Evolutionary conservation across 2,888 invertebrate genomes (phyloP), one percentile per base, ranked within the genome.

Genomic region (Idaea biselata): DNA sequence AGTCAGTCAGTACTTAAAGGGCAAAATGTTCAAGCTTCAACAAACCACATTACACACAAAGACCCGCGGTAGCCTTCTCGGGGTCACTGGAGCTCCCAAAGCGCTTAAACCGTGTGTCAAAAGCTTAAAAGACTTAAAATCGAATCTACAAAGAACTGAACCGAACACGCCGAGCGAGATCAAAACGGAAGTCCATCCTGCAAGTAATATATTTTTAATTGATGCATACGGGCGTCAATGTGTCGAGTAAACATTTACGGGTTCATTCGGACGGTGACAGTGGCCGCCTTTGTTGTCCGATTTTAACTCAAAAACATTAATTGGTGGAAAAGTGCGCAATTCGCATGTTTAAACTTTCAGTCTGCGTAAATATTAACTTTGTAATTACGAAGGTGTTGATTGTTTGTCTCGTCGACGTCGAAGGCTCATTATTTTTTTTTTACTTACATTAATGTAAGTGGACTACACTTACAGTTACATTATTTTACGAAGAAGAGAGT

Each of bases 191-290:
- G 84, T 83, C 79, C 81, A 75, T 76, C 77, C 81, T 70, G 80
- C 81, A 83, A 85, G 86, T 87, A 86, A 87, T 89, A 89, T 86
- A 89, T 89, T 88, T 90, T 91, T 89, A 91, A 91, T 91, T 88
- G 89, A 87, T 88, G 89, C 87, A 86, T 83, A 82, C 85, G 80
- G 76, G 79, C 76, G 72, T 80, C 85, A 79, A 87, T 84, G 87
- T 86, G 88, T 88, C 82, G 85, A 77, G 86, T 83, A 90, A 91
- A 91, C 87, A 91, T 89, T 89, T 84, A 84, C 86, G 78, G 79
- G 80, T 84, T 84, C 79, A 84, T 84, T 80, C 78, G 76, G 75
- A 77, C 86, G 84, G 83, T 83, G 86, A 83, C 85, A 83, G 80
- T 73, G 63, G 68, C 70, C 77, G 73, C 84, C 83, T 86, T 89